These are phyloP conservation scores for Orbicella faveolata DNA, from an alignment of 64 coral and sea anemone species.

Conservation along the genomic window DNA sequence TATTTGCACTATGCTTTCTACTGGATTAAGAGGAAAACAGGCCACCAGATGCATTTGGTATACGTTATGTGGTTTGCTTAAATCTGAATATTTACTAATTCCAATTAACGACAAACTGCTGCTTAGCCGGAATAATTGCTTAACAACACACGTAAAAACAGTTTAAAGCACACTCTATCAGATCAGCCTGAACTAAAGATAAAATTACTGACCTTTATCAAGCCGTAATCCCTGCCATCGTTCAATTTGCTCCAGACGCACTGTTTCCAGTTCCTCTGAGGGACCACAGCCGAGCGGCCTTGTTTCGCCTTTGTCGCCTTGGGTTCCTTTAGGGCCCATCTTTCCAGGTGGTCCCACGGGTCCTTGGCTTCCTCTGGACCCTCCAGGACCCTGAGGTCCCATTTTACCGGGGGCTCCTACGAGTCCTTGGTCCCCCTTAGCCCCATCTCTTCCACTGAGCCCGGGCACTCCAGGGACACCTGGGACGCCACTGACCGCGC, in stretches of 20 bases:
- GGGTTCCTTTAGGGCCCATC: background rate
- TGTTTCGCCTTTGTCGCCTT: background rate
- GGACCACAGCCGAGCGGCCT: background rate
- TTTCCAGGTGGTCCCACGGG: background rate
- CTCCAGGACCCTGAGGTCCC: background rate
- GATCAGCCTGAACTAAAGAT: too few species aligned
- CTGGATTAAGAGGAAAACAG: too few species aligned
- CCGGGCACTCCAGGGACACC: conserved; percentile 4
- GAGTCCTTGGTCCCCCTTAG: background rate
- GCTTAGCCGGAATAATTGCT: too few species aligned
- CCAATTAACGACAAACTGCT: background rate
- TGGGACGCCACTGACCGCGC: background rate
- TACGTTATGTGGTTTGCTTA: too few species aligned
- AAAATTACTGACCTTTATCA: background rate
- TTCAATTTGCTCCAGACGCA: too few species aligned
- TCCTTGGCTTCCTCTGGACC: background rate
- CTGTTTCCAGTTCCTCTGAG: background rate
- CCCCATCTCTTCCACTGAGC: background rate
- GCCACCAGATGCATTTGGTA: too few species aligned
- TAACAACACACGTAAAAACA: too few species aligned
- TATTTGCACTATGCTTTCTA: too few species aligned
- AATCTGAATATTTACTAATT: background rate
- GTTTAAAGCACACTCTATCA: too few species aligned
- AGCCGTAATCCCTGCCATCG: too few species aligned
- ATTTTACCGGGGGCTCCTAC: background rate